Percentiles rank a stretch among this genome's conserved stretches.
Evolutionary conservation across 2,888 invertebrate species (phyloP).

Genomic region (Acanthacorydalis orientalis): DNA sequence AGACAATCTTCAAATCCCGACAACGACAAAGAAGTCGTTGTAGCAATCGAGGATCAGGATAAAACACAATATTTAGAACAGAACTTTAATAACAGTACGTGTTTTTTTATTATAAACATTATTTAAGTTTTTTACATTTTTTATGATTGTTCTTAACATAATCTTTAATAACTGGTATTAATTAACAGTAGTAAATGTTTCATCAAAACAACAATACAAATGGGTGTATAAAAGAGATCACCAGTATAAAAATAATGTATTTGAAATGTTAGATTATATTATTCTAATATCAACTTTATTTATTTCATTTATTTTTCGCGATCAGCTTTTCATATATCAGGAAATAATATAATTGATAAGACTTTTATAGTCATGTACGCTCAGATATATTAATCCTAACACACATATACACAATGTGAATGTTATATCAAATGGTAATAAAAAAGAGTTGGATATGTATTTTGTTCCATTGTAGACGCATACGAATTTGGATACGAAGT

Average conservation of each 20-base stretch:
- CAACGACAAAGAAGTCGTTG: slow-evolving; percentile 42
- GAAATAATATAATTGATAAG: too few relatives aligned
- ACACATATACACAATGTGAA: not conserved
- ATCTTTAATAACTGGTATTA: too few relatives aligned
- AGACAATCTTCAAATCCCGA: slow-evolving; percentile 9
- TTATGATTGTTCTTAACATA: too few relatives aligned
- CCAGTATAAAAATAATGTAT: too few relatives aligned
- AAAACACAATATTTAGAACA: slow-evolving; percentile 62
- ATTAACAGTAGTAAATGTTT: too few relatives aligned
- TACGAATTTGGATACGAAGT: slow-evolving; percentile 68
- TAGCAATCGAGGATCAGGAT: slow-evolving; percentile 52
- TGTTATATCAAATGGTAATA: not conserved
- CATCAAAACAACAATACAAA: too few relatives aligned
- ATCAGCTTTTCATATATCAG: too few relatives aligned
- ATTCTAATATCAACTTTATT: too few relatives aligned
- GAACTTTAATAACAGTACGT: slow-evolving; percentile 59
- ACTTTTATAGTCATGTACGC: not conserved
- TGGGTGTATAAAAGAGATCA: too few relatives aligned
- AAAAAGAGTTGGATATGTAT: not conserved
- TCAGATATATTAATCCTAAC: not conserved
- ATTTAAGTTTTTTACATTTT: not conserved
- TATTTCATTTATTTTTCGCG: too few relatives aligned
- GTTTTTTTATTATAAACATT: not conserved
- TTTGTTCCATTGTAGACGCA: slow-evolving; percentile 32
- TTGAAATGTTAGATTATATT: too few relatives aligned